Base-by-base conservation (phyloP, 2,888 invertebrate genomes). In the Pandemis heparana region DNA sequence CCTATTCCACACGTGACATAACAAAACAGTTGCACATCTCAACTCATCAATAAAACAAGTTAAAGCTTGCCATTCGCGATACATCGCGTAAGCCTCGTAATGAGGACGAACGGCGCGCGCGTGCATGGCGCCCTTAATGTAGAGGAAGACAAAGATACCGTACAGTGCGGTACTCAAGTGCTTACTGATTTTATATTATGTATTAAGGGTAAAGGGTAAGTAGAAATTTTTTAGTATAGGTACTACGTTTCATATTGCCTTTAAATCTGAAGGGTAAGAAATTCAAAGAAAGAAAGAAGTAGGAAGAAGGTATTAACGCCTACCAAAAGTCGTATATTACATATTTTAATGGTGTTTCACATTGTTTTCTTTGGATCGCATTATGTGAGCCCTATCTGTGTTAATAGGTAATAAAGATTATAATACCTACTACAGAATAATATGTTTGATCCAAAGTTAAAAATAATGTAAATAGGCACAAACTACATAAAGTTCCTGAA, bases 61-160 rank as follows among this genome's bases (percentile, higher is more conserved):
- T 88, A 89, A 91, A 88, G 87, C 89, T 83, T 80, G 76, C 89
- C 85, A 90, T 91, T 88, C 89, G 85, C 83, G 85, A 81, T 85
- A 86, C 84, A 89, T 87, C 84, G 88, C 80, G 84, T 89, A 89
- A 91, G 88, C 87, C 84, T 77, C 75, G 84, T 94, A 94, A 94
- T 94, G 92, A 92, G 90, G 87, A 94, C 85, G 88, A 92, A 94
- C 92, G 90, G 85, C 82, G 79, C 77, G 85, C 79, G 85, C 93
- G 92, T 93, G 94, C 84, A 85, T 87, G 78, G 91, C 82, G 81
- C 83, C 83, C 87, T 85, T 65, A 65, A 65, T 65, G 65, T 51
- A 38, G 65, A 65, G 43, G 23, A 63, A 63, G 63, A 63, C 63
- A 23, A 51, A 23, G 41, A 23, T 32, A 39, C 12, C 38, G 46